A percentile compares a stretch with the other conserved stretches of the same genome.
Evolutionary conservation across 1,140 invertebrate genomes (phyloP).

Genomic region (Grapholita molesta): DNA sequence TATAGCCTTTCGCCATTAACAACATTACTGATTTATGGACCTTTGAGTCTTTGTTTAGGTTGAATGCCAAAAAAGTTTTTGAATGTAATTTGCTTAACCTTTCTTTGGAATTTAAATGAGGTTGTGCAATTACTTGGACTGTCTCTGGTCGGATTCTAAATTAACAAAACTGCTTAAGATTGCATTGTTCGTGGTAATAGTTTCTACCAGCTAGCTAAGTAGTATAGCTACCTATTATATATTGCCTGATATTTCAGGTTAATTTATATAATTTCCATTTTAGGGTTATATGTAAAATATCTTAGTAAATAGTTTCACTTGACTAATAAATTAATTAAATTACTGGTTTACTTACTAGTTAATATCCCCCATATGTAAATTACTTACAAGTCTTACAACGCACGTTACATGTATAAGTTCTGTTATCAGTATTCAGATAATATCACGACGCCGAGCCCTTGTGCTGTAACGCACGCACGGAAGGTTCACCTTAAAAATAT

Average conservation of each 20-base stretch:
- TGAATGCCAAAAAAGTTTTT: slow-evolving; percentile 14
- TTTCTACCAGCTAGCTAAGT: not conserved
- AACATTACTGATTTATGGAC: not conserved
- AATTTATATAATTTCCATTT: not conserved
- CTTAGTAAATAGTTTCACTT: not conserved
- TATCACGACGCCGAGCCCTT: not conserved
- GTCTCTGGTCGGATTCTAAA: not conserved
- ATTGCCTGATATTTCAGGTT: too few relatives aligned
- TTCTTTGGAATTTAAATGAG: slow-evolving; percentile 1
- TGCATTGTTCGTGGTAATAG: not conserved
- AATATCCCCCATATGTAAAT: slow-evolving; percentile 11
- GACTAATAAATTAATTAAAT: not conserved
- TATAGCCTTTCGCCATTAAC: slow-evolving; percentile 17
- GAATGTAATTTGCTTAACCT: not conserved
- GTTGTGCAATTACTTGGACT: not conserved
- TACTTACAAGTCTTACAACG: not conserved
- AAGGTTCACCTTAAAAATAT: not conserved
- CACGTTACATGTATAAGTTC: not conserved
- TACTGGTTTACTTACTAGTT: not conserved
- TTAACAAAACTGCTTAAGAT: not conserved
- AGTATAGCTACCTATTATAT: too few relatives aligned
- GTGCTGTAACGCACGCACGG: not conserved
- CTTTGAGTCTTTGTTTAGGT: not conserved
- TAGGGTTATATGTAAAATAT: too few relatives aligned
- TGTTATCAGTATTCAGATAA: slow-evolving; percentile 5